Evolutionary conservation across 2,113 vertebrate species (phyloP), one percentile per base, ranked within the genome.

Genomic region (Centrocercus urophasianus): DNA sequence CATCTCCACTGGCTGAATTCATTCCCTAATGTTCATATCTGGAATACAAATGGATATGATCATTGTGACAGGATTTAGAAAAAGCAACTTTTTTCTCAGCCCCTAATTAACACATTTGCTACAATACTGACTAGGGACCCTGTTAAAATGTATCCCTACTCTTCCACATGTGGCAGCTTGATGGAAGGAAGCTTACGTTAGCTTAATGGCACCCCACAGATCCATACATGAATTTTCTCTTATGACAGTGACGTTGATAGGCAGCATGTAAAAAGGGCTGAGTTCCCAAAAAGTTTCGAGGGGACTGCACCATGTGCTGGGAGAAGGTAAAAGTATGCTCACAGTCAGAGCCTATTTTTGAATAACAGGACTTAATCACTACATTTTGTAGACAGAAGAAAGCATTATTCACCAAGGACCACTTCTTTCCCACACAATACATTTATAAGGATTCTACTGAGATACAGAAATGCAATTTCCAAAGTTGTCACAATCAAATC

Each of bases 401-500:
- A 76, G 13, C 30, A 42, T 59, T 73, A 86, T 86, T 73, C 64
- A 52, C 27, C 11, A 27, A 73, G 45, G 40, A 83, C 21, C 0
- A 0, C 56, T 83, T 61, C 59, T 88, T 88, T 89, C 67, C 72
- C 52, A 59, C 56, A 80, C 54, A 73, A 38, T 66, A 45, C 32
- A 69, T 78, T 43, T 40, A 22, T 38, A 60, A 64, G 50, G 20
- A 43, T 78, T 75, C 86, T 83, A 52, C 25, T 78, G 28, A 34
- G 45, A 81, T 69, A 78, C 30, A 83, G 80, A 79, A 87, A 54
- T 36, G 70, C 47, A 59, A 59, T 83, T 72, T 27, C 20, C 36
- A 42, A 81, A 88, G 38, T 93, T 86, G 88, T 63, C 86, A 63
- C 93, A 87, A 93, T 93, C 57, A 66, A 34, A 81, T 84, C 2